phyloP scores from a whole-genome alignment of 2,113 vertebrate species.

The Burhinus bistriatus region DNA sequence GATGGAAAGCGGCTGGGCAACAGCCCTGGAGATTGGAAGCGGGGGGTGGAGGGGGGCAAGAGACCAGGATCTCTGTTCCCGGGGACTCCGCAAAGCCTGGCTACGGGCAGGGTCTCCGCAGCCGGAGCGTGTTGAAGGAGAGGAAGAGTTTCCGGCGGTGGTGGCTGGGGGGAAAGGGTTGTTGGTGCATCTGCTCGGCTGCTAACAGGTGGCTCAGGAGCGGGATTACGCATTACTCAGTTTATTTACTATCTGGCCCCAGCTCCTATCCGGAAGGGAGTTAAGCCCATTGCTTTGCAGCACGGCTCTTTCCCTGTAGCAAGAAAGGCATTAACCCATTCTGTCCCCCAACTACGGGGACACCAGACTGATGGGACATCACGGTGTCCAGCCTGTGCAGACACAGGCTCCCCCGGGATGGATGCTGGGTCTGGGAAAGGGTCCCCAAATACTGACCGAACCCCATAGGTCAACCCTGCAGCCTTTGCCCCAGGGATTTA shows the following conservation, averaged over 20 bases:
- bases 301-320: neutral
- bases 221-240: neutral
- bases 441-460: rapidly evolving
- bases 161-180: neutral
- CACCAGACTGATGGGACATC: neutral
- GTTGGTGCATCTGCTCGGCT: neutral
- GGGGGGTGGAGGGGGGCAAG: rapidly evolving
- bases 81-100: neutral
- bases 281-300: neutral
- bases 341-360: neutral
- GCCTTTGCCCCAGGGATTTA: neutral
- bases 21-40: neutral
- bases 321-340: neutral
- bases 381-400: rapidly evolving
- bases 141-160: neutral
- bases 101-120: rapidly evolving
- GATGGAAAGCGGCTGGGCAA: neutral
- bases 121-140: rapidly evolving
- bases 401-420: neutral
- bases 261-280: neutral
- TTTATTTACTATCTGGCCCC: neutral
- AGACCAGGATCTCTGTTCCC: neutral
- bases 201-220: slow-evolving; percentile 45
- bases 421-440: neutral
- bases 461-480: rapidly evolving